Evolutionary conservation across 2,888 invertebrate genomes (phyloP).

Genomic region (Apamea anceps): DNA sequence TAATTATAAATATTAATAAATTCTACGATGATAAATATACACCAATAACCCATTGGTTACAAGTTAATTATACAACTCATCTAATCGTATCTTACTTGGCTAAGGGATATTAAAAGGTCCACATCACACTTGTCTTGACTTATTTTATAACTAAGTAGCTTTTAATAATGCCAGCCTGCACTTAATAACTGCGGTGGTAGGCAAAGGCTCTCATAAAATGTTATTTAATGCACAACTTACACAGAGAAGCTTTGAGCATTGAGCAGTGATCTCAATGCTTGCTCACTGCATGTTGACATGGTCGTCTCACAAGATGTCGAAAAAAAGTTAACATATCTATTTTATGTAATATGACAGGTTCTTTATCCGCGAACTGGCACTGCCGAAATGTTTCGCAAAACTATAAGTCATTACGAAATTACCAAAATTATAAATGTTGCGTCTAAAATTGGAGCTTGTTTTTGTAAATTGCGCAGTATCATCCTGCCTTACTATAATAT

Average conservation of each 20-base stretch:
- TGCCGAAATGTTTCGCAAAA: neutral
- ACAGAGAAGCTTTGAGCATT: neutral
- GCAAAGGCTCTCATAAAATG: neutral
- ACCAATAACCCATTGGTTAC: neutral
- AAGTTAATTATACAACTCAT: neutral
- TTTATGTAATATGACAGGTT: neutral
- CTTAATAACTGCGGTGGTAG: neutral
- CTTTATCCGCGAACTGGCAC: neutral
- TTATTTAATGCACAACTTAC: neutral
- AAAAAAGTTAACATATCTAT: neutral
- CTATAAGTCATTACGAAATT: neutral
- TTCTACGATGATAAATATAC: constrained; percentile 5
- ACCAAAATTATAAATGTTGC: neutral
- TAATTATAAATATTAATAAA: neutral
- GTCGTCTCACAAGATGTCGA: neutral
- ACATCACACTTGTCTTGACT: neutral
- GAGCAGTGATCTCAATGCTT: neutral
- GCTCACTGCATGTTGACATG: neutral
- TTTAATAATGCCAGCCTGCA: neutral
- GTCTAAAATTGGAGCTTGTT: neutral
- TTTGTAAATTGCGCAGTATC: neutral
- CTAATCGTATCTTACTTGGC: neutral
- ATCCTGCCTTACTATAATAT: neutral
- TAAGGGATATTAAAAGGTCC: neutral
- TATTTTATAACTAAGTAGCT: neutral